Base-by-base conservation (phyloP, 2,113 vertebrate genomes). In the Maylandia zebra region DNA sequence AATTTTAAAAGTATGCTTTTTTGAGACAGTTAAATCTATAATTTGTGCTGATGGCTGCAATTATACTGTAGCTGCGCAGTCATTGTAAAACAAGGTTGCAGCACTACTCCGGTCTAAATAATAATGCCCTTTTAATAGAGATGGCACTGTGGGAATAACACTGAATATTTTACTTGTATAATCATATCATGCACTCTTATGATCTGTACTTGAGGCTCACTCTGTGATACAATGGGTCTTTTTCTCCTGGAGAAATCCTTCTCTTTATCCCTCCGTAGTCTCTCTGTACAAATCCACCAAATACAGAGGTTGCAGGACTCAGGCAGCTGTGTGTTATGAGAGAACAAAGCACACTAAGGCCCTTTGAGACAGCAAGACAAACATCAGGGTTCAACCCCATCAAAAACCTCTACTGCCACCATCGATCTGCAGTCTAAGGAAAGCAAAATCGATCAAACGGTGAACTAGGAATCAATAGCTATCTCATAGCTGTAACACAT, bases 391-490 rank as follows among this genome's bases (percentile, higher is more conserved):
- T 90, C 91, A 94, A 92, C 91, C 90, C 93, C 93, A 95, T 94
- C 91, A 94, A 88, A 95, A 94, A 91, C 87, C 94, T 93, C 93
- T 87, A 95, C 94, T 94, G 91, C 93, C 90, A 57, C 91, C 84
- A 96, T 95, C 90, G 94, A 95, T 93, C 88, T 16, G 89, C 91
- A 87, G 90, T 71, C 93, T 36, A 66, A 93, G 91, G 94, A 92
- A 95, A 94, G 91, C 91, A 92, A 88, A 95, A 95, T 96, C 94
- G 66, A 96, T 95, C 91, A 85, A 90, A 94, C 85, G 86, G 90
- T 91, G 93, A 94, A 95, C 93, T 93, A 71, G 89, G 91, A 96
- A 96, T 96, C 95, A 95, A 96, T 96, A 94, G 90, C 94, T 59
- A 95, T 94, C 92, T 95, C 93, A 91, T 92, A 87, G 94, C 88